phyloP scores from a whole-genome alignment of 2,113 vertebrate species.

The Lutjanus erythropterus region DNA sequence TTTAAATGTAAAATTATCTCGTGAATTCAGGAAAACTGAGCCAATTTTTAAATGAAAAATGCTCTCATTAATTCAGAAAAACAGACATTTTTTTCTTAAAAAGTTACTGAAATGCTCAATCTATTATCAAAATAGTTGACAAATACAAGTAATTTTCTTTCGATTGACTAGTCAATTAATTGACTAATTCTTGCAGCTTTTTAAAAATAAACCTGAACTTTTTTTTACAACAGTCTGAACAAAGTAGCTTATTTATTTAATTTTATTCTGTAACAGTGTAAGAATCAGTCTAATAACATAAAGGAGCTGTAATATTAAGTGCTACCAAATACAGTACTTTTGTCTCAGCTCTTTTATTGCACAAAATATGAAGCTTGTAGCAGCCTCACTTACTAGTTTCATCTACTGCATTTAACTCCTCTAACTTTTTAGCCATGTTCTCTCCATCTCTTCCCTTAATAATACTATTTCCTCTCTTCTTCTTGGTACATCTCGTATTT shows the following conservation, averaged over 20 bases:
- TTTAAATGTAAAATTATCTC: too few species aligned
- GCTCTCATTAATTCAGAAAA: too few species aligned
- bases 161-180: too few species aligned
- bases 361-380: constrained; percentile 63
- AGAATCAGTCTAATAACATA: constrained; percentile 19
- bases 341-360: constrained; percentile 71
- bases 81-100: too few species aligned
- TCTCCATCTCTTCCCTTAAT: neutral
- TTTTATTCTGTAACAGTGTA: constrained; percentile 15
- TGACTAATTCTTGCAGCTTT: too few species aligned
- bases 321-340: constrained; percentile 45
- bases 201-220: too few species aligned
- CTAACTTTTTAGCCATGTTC: neutral
- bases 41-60: too few species aligned
- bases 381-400: constrained; percentile 53
- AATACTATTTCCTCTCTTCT: neutral
- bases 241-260: constrained; percentile 33
- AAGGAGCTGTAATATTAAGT: constrained; percentile 43
- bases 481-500: neutral
- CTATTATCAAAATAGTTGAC: too few species aligned
- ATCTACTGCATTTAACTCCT: constrained; percentile 47
- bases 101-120: too few species aligned
- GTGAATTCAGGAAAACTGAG: too few species aligned
- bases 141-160: too few species aligned
- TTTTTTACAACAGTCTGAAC: constrained; percentile 30